These are phyloP conservation scores for Drosophila lacicola DNA, from an alignment of 2,888 invertebrate genomes.

Conservation along the genomic window DNA sequence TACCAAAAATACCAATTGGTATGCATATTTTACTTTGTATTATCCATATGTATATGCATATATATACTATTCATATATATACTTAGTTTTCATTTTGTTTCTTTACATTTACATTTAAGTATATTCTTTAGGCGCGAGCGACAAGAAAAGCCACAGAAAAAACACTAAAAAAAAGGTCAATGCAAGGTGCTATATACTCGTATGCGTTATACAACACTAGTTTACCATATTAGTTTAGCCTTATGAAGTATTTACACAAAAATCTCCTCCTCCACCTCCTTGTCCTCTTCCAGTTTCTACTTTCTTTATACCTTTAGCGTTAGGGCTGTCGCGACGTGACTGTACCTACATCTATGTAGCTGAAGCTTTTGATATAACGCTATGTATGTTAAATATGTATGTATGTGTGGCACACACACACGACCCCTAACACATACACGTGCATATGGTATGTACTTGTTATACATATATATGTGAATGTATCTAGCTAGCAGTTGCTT, in stretches of 20 bases:
- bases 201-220: slow-evolving; percentile 71
- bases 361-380: slow-evolving; percentile 75
- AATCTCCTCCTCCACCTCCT: slow-evolving; percentile 15
- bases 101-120: slow-evolving; percentile 36
- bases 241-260: slow-evolving; percentile 70
- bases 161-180: slow-evolving; percentile 43
- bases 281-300: slow-evolving; percentile 1
- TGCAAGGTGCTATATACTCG: slow-evolving; percentile 49
- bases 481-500: slow-evolving; percentile 58
- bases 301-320: not conserved
- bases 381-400: slow-evolving; percentile 43
- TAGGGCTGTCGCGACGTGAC: slow-evolving; percentile 23
- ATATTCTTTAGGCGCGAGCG: slow-evolving; percentile 68
- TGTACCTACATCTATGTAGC: slow-evolving; percentile 43
- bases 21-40: slow-evolving; percentile 30
- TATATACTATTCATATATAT: slow-evolving; percentile 5
- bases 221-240: slow-evolving; percentile 60
- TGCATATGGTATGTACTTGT: slow-evolving; percentile 19
- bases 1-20: slow-evolving; percentile 52
- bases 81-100: slow-evolving; percentile 19
- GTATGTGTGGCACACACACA: slow-evolving; percentile 48
- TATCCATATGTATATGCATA: slow-evolving; percentile 21
- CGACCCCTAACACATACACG: slow-evolving; percentile 26
- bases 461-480: slow-evolving; percentile 19
- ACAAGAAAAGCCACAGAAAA: slow-evolving; percentile 63